Evolutionary conservation across 2,113 vertebrate genomes (phyloP).

Genomic region (Rynchops niger): DNA sequence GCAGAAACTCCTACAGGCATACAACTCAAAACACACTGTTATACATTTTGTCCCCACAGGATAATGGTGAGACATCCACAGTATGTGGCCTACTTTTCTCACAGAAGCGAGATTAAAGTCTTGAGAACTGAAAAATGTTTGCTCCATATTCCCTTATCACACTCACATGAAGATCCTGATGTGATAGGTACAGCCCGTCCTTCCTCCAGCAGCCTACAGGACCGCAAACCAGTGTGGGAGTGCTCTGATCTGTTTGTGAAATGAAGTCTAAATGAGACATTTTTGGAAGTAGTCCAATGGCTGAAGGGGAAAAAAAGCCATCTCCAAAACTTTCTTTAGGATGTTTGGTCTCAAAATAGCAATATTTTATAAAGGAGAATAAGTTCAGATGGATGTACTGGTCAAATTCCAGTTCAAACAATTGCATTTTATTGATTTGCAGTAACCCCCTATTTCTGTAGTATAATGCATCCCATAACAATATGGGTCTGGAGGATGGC

Average conservation of each 20-base stretch:
- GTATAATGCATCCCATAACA: neutral
- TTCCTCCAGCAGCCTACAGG: neutral
- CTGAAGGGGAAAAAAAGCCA: neutral
- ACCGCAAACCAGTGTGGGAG: neutral
- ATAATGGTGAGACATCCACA: neutral
- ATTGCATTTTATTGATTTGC: neutral
- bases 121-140: constrained; percentile 22
- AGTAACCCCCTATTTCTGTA: neutral
- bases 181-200: neutral
- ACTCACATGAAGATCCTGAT: neutral
- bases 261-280: neutral
- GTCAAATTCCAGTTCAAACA: neutral
- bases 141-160: neutral
- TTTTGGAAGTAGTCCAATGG: neutral
- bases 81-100: constrained; percentile 5
- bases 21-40: constrained; percentile 26
- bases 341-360: neutral
- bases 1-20: constrained; percentile 17
- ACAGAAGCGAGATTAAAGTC: neutral
- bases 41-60: neutral
- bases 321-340: neutral
- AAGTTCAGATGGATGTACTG: neutral
- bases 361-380: neutral
- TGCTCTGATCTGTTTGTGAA: neutral
- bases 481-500: neutral